phyloP scores from a whole-genome alignment of 2,888 invertebrate species.

The Trichopoda pennipes region DNA sequence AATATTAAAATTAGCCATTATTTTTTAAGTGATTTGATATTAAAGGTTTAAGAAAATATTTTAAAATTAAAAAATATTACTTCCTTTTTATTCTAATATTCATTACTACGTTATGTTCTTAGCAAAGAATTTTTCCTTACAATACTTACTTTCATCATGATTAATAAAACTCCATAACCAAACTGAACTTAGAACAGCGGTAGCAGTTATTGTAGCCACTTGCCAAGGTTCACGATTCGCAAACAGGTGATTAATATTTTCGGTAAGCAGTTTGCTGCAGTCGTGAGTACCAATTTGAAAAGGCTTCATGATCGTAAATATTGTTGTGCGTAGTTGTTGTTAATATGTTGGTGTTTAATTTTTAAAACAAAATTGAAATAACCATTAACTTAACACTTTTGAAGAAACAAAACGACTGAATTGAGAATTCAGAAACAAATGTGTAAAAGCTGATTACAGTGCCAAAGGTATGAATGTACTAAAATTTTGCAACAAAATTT shows the following conservation, averaged over 20 bases:
- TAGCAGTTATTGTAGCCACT: constrained; percentile 88
- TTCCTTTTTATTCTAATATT: no score
- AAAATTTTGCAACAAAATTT: constrained; percentile 19
- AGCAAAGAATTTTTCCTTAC: neutral
- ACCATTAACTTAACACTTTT: constrained; percentile 52
- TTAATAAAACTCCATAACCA: constrained; percentile 88
- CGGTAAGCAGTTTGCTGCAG: constrained; percentile 78
- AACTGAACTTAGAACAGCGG: constrained; percentile 86
- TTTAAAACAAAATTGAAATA: constrained; percentile 14
- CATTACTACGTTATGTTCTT: no score
- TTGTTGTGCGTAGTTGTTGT: neutral
- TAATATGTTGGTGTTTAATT: neutral
- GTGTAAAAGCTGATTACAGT: constrained; percentile 5
- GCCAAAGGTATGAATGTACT: neutral
- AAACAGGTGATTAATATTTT: constrained; percentile 84
- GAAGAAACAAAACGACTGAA: constrained; percentile 64
- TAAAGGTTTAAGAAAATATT: no score
- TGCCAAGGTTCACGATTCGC: constrained; percentile 90
- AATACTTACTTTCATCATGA: constrained; percentile 86
- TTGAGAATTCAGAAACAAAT: constrained; percentile 48
- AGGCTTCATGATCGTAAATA: constrained; percentile 72
- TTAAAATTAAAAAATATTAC: no score
- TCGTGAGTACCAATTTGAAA: constrained; percentile 71
- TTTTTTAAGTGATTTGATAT: no score
- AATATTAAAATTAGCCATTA: no score